These are phyloP conservation scores for Enteromius afrohamiltoni DNA, from an alignment of 2,797 vertebrate species.

Conservation along the genomic window DNA sequence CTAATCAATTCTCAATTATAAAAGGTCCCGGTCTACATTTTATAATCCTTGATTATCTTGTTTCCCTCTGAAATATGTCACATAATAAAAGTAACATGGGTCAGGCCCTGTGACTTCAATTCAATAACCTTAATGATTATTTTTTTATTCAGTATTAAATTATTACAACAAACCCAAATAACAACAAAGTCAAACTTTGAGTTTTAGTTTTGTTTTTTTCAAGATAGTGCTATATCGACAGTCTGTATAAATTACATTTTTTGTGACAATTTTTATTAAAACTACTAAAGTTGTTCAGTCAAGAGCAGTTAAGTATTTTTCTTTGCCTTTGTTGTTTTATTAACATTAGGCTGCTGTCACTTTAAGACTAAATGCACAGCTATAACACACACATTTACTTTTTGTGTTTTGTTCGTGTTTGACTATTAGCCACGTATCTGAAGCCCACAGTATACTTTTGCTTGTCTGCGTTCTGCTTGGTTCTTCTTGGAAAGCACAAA, in stretches of 20 bases:
- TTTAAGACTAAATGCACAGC: not conserved
- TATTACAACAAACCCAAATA: not conserved
- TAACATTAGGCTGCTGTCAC: not conserved
- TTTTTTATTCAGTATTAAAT: not conserved
- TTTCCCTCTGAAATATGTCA: not conserved
- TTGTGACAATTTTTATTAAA: not conserved
- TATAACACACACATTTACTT: not conserved
- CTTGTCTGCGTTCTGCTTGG: not conserved
- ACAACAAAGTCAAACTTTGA: not conserved
- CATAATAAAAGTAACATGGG: not conserved
- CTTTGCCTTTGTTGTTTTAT: not conserved
- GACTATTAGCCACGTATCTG: not conserved
- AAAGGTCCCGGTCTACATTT: not conserved
- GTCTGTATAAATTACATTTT: not conserved
- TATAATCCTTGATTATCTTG: not conserved
- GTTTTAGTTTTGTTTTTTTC: not conserved
- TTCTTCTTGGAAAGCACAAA: not conserved
- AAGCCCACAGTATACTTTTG: not conserved
- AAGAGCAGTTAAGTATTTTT: not conserved
- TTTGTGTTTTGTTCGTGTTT: not conserved
- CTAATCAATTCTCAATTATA: slow-evolving; percentile 7
- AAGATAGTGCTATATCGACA: not conserved
- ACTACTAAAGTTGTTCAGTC: not conserved
- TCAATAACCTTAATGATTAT: not conserved
- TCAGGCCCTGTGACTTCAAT: not conserved